Evolutionary conservation across 30 jellyfish, hydroid and myxozoan species (phyloP), one percentile per base, ranked within the genome.

Genomic region (Phacellophora camtschatica): DNA sequence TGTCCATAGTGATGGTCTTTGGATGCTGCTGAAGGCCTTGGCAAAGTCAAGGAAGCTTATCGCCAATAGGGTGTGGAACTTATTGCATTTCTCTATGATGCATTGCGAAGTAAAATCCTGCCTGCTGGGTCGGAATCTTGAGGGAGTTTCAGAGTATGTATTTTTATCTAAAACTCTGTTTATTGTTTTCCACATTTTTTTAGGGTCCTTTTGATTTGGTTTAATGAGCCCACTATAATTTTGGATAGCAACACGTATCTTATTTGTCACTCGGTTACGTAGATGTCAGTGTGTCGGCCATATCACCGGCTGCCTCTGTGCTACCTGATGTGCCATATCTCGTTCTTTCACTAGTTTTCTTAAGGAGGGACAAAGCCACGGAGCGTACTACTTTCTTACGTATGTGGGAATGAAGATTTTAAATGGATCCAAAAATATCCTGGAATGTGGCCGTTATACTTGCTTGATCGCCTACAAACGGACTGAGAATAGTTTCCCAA

Each of bases 361-460:
- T 9, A 74, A 45, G 23, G 87, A 56, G 32, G 30, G 27, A 54
- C 65, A 30, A 65, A 74, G 66, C 87, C 79, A 74, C 18, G 63
- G 87, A 32, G 79, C 63, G 16, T 41, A 41, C 84, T 78, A 77
- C 48, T 36, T 58, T 74, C 37, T 54, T 16, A 5, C 77, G 18
- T 74, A 74, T n/a, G 39, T 77, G 87, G 18, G 87, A 77, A 53
- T 74, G 65, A 37, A 74, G 63, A 74, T 54, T 53, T 42, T 25
- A 28, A 55, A 74, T 54, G 30, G 84, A 74, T 41, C 56, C 87
- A 36, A 53, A 74, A 29, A 74, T 41, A 19, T 74, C 87, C 77
- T 74, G 87, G 56, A 74, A 74, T 27, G 87, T 74, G 45, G 87
- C 76, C 29, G 87, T 78, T 65, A 73, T 74, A 8, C 64, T 65